These are phyloP conservation scores for Criorhina ranunculi DNA, from an alignment of 2,888 invertebrate species.

Conservation along the genomic window DNA sequence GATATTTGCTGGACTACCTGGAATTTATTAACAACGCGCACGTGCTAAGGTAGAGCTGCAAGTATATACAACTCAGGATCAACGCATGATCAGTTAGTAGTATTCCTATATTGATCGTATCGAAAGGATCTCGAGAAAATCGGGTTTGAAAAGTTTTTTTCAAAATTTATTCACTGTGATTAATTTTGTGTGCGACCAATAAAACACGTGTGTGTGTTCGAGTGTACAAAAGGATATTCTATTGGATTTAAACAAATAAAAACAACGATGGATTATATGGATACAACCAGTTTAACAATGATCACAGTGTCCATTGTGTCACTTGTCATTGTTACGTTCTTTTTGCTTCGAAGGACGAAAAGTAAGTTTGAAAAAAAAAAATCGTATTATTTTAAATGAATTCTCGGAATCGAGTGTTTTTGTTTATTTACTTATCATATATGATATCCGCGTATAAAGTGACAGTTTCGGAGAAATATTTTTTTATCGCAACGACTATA, in stretches of 20 bases:
- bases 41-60: slow-evolving; percentile 45
- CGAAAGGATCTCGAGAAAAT: slow-evolving; percentile 26
- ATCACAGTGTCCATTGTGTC: slow-evolving; percentile 49
- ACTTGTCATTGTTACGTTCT: slow-evolving; percentile 52
- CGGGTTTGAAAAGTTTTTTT: slow-evolving; percentile 1
- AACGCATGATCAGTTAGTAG: slow-evolving; percentile 31
- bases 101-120: slow-evolving; percentile 24
- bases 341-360: slow-evolving; percentile 62
- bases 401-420: no score
- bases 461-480: neutral
- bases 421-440: neutral
- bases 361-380: slow-evolving; percentile 47
- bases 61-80: slow-evolving; percentile 31
- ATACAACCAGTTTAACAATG: slow-evolving; percentile 53
- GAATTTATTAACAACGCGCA: slow-evolving; percentile 26
- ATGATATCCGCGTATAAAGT: neutral
- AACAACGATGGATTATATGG: slow-evolving; percentile 54
- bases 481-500: slow-evolving; percentile 5
- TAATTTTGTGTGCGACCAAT: slow-evolving; percentile 4
- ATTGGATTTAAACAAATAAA: slow-evolving; percentile 9
- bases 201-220: neutral
- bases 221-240: slow-evolving; percentile 39
- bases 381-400: neutral
- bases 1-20: slow-evolving; percentile 31
- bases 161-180: slow-evolving; percentile 3